Evolutionary conservation across 2,888 invertebrate genomes (phyloP).

Genomic region (Sphaeridia pumilis): DNA sequence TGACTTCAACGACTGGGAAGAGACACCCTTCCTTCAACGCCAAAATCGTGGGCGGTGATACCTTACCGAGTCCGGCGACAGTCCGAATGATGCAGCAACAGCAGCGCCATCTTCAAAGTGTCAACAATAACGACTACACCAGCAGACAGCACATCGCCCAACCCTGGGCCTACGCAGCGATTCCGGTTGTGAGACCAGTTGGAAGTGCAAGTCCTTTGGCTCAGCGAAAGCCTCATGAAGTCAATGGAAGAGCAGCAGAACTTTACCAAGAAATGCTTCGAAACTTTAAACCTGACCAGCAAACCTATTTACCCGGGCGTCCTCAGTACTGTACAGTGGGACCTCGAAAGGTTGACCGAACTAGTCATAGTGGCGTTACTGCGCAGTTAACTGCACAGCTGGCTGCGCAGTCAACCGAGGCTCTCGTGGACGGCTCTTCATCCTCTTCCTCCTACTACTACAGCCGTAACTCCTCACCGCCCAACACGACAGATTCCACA

Average conservation of each 20-base stretch:
- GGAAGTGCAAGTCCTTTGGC: background rate
- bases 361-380: background rate
- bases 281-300: background rate
- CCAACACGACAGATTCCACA: background rate
- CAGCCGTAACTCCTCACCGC: background rate
- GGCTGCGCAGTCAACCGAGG: background rate
- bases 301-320: background rate
- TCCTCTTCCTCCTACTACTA: background rate
- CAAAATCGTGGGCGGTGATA: constrained; percentile 15
- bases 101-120: background rate
- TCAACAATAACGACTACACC: background rate
- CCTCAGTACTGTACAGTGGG: background rate
- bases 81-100: background rate
- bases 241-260: no score
- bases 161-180: background rate
- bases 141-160: background rate
- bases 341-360: background rate
- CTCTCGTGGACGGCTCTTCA: no score
- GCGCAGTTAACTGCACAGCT: background rate
- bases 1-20: no score
- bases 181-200: background rate
- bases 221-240: no score
- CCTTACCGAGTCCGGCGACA: background rate
- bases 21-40: constrained; percentile 24
- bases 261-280: constrained; percentile 7